Percentiles rank a stretch among this genome's conserved stretches.
Evolutionary conservation across 2,888 invertebrate genomes (phyloP).

Genomic region (Margaritifera margaritifera): DNA sequence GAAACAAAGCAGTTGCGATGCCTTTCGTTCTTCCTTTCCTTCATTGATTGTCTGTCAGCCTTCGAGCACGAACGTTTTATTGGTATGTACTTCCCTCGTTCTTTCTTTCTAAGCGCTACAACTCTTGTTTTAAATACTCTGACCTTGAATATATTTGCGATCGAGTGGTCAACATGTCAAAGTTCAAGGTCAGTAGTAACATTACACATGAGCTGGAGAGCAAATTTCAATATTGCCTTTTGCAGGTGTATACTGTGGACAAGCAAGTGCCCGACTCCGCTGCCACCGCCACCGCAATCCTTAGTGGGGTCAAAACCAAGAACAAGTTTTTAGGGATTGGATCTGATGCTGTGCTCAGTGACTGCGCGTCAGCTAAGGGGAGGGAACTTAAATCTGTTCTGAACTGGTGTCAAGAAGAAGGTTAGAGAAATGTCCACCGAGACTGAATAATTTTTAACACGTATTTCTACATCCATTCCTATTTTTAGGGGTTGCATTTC

Average conservation of each 20-base stretch:
- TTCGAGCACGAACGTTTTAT: too few relatives aligned
- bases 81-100: too few relatives aligned
- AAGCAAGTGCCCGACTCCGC: slow-evolving; percentile 92
- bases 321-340: slow-evolving; percentile 84
- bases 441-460: not conserved
- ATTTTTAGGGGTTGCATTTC: too few relatives aligned
- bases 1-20: too few relatives aligned
- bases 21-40: too few relatives aligned
- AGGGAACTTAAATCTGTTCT: slow-evolving; percentile 23
- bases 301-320: slow-evolving; percentile 88
- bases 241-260: slow-evolving; percentile 88
- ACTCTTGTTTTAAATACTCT: too few relatives aligned
- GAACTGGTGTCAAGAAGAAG: slow-evolving; percentile 27
- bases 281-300: slow-evolving; percentile 88
- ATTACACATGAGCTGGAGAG: not conserved
- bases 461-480: not conserved
- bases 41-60: too few relatives aligned
- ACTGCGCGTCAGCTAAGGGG: slow-evolving; percentile 76
- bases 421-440: slow-evolving; percentile 9
- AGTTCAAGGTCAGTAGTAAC: too few relatives aligned
- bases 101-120: too few relatives aligned
- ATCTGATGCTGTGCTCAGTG: slow-evolving; percentile 78
- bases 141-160: too few relatives aligned
- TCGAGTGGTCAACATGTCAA: too few relatives aligned
- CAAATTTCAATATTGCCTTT: not conserved